Conservation (phyloP, 2,113 vertebrate genomes). For the Sinocyclocheilus rhinocerous region DNA sequence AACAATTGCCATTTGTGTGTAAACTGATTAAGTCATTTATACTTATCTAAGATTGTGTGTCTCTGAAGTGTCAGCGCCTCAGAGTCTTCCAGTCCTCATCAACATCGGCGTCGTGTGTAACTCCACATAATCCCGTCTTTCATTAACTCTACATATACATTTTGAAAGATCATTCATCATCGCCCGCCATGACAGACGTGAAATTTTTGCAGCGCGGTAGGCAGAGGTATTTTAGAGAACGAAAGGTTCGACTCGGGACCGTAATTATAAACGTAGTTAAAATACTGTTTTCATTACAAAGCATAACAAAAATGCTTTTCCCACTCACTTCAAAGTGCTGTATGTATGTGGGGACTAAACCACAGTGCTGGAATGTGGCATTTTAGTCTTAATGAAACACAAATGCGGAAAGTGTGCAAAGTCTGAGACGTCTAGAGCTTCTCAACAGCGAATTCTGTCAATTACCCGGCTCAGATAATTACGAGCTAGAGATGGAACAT, state of each 20-base stretch:
- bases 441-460: constrained; percentile 56
- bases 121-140: constrained; percentile 36
- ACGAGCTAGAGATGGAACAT: constrained; percentile 56
- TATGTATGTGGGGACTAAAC: constrained; percentile 67
- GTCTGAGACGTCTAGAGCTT: constrained; percentile 63
- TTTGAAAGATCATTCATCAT: constrained; percentile 63
- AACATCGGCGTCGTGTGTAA: not conserved
- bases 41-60: not conserved
- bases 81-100: not conserved
- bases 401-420: constrained; percentile 69
- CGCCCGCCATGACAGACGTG: constrained; percentile 48
- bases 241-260: constrained; percentile 61
- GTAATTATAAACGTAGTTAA: constrained; percentile 74
- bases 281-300: constrained; percentile 81
- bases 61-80: not conserved
- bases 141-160: constrained; percentile 66
- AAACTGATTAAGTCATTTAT: not conserved
- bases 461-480: constrained; percentile 66
- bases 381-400: constrained; percentile 69
- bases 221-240: constrained; percentile 48
- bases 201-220: constrained; percentile 55
- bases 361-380: constrained; percentile 61
- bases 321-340: constrained; percentile 72
- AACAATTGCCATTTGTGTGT: not conserved
- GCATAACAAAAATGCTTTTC: constrained; percentile 74